Base-by-base conservation (phyloP, 2,888 invertebrate genomes). In the Tetranychus truncatus region DNA sequence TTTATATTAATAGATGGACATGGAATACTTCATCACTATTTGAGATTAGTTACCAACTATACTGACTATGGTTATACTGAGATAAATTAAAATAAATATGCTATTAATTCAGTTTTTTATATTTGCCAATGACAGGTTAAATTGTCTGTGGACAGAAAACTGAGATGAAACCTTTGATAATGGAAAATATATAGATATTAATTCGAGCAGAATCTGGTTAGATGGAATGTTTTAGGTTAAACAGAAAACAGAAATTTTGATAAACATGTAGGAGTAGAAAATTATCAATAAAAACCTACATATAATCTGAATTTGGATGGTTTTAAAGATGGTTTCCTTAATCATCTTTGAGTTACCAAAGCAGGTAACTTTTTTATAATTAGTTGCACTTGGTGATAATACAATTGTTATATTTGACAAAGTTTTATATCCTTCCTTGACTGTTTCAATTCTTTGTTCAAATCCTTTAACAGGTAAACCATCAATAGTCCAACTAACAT, bases 261-360 rank as follows among this genome's bases (percentile, higher is more conserved):
- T n/a, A 67, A 20, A 20, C 18, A 69, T 69, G 21, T 8, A 69
- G 20, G 69, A 24, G 20, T 5, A 69, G 69, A 9, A 24, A 69
- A 24, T 69, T 21, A 24, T 24, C 15, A 5, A 55, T 15, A 55
- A 69, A 34, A 18, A 24, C 69, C 66, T 75, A 73, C 75, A 69
- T 6, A 73, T 65, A 44, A 75, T 73, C 44, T 75, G 71, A 44
- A 75, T 66, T 72, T 71, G 55, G 15, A 74, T 45, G 15, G 74
- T 46, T 55, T 74, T 71, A 71, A 71, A 46, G 8, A 74, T 74
- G n/a, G 74, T 74, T 74, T 74, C 46, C n/a, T 69, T 65, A 1
- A 74, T 4, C n/a, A 24, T 71, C 20, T 74, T 46, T 1, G 74
- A 74, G 9, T 34, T 21, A 34, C 71, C 71, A 74, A 45, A 74